A percentile compares a stretch with the other conserved stretches of the same genome.
Conservation (phyloP, 2,113 vertebrate species). For the Gorilla gorilla region DNA sequence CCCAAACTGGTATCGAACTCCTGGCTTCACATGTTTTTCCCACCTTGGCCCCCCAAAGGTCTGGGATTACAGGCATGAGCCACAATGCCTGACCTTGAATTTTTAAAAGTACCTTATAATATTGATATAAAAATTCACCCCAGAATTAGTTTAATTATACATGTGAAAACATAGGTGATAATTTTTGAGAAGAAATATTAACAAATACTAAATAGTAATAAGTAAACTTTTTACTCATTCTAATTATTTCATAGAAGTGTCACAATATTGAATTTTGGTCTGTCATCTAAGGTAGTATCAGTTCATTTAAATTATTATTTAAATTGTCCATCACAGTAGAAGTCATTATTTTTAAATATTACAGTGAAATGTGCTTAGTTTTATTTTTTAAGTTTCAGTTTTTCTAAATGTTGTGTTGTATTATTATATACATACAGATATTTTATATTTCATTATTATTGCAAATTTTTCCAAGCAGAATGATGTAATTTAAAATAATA, state of each 20-base stretch:
- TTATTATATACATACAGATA: not conserved
- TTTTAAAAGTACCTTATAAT: not conserved
- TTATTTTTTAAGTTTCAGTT: not conserved
- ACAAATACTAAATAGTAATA: not conserved
- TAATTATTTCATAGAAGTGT: constrained; percentile 9
- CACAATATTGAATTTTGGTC: constrained; percentile 12
- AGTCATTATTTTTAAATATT: constrained; percentile 6
- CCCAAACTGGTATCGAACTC: too few species aligned
- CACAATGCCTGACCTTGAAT: too few species aligned
- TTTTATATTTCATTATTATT: constrained; percentile 42
- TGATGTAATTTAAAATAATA: constrained; percentile 41
- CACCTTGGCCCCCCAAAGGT: too few species aligned
- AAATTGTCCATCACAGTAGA: not conserved
- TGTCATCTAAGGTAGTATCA: not conserved
- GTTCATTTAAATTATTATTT: not conserved
- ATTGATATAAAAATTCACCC: not conserved
- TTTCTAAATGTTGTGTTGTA: constrained; percentile 20
- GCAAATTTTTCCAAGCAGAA: not conserved
- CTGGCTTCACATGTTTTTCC: too few species aligned
- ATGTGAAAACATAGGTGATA: not conserved
- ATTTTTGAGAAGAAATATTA: constrained; percentile 13
- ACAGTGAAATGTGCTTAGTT: not conserved
- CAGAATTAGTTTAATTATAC: not conserved
- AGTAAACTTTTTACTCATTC: constrained; percentile 5
- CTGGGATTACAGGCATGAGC: too few species aligned